These are phyloP conservation scores for Galeopterus variegatus DNA, from an alignment of 2,113 vertebrate species.

Conservation along the genomic window DNA sequence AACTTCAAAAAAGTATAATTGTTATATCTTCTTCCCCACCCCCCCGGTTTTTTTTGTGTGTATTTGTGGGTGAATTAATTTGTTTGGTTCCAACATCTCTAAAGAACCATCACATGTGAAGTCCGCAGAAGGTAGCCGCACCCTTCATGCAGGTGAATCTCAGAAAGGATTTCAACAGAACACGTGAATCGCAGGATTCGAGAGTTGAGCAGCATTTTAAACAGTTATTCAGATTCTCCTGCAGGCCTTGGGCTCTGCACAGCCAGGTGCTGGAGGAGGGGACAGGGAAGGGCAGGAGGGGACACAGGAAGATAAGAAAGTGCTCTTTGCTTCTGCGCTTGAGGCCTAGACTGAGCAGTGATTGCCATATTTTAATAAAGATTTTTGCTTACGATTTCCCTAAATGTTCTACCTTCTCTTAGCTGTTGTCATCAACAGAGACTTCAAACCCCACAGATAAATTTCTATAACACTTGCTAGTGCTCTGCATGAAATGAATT, in stretches of 20 bases:
- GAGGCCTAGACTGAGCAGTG: background rate
- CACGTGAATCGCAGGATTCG: background rate
- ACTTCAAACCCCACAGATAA: background rate
- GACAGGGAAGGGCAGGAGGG: rapidly evolving
- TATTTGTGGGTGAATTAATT: no score
- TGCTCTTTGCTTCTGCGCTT: background rate
- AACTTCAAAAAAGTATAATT: no score
- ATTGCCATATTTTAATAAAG: background rate
- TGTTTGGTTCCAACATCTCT: background rate
- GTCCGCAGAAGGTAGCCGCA: background rate
- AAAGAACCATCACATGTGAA: background rate
- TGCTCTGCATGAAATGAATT: background rate
- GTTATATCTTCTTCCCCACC: no score
- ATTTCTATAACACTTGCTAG: background rate
- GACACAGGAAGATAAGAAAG: background rate
- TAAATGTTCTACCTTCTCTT: background rate
- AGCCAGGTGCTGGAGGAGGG: rapidly evolving
- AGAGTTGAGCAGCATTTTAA: background rate
- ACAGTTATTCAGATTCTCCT: background rate
- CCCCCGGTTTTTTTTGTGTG: no score
- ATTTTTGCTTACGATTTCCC: background rate
- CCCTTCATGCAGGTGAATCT: background rate
- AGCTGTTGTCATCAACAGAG: background rate
- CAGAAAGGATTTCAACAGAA: background rate
- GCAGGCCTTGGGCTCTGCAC: rapidly evolving